phyloP scores from a whole-genome alignment of 2,888 invertebrate species.

The Acronicta alni region DNA sequence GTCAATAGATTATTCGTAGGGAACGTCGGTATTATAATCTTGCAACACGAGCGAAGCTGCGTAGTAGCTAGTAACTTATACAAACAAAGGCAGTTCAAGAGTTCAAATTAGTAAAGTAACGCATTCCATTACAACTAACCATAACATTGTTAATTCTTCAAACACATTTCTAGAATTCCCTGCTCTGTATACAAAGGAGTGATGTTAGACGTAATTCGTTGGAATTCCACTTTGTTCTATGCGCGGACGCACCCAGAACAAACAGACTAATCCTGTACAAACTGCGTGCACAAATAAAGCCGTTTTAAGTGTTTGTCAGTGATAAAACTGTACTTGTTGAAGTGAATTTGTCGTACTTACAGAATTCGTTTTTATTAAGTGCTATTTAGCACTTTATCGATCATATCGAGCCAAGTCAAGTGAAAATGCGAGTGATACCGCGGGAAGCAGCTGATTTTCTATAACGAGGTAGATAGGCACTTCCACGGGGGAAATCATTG shows the following conservation, averaged over 20 bases:
- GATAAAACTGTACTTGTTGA: slow-evolving; percentile 35
- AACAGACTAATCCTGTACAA: slow-evolving; percentile 52
- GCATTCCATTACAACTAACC: neutral
- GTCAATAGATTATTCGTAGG: no score
- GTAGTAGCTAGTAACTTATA: no score
- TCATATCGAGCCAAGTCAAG: no score
- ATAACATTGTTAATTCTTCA: neutral
- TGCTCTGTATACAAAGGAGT: slow-evolving; percentile 17
- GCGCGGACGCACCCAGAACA: slow-evolving; percentile 39
- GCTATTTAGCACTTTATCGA: no score
- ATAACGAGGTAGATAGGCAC: no score
- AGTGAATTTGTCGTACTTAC: slow-evolving; percentile 3
- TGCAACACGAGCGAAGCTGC: no score
- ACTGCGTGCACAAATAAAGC: slow-evolving; percentile 37
- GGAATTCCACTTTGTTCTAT: slow-evolving; percentile 28
- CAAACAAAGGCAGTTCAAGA: neutral
- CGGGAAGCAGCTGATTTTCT: no score
- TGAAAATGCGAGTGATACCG: no score
- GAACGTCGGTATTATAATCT: no score
- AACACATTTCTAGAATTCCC: slow-evolving; percentile 17
- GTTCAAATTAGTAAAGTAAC: neutral
- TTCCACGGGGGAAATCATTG: no score
- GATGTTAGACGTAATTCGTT: slow-evolving; percentile 23
- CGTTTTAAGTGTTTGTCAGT: slow-evolving; percentile 24
- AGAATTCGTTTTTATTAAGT: slow-evolving; percentile 3